phyloP scores from a whole-genome alignment of 2,113 vertebrate species.

The Morone chrysops region DNA sequence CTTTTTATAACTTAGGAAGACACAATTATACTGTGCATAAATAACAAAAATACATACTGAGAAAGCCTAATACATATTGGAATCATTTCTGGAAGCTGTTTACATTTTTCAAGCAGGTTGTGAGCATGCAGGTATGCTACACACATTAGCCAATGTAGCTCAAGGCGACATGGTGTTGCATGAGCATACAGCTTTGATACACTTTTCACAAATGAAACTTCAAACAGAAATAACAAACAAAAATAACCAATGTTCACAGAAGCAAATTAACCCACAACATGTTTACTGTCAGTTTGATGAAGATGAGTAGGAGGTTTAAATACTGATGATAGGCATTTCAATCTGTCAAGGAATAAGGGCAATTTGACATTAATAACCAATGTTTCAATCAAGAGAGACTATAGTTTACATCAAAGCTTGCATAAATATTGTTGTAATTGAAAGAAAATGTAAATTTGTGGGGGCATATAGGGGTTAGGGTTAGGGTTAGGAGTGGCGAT shows the following conservation, averaged over 20 bases:
- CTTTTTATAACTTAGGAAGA: conserved; percentile 13
- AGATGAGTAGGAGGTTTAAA: not conserved
- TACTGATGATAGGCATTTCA: not conserved
- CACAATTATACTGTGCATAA: not conserved
- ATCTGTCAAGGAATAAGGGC: not conserved
- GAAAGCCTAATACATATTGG: conserved; percentile 1
- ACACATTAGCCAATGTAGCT: conserved; percentile 14
- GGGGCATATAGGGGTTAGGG: no score
- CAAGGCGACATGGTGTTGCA: not conserved
- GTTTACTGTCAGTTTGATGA: not conserved
- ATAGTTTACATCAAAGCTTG: not conserved
- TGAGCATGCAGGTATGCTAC: not conserved
- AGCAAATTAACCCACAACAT: not conserved
- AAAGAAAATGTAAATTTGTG: no score
- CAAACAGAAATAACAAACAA: not conserved
- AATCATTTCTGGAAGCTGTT: conserved; percentile 25
- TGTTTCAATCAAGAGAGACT: not conserved
- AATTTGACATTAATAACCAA: not conserved
- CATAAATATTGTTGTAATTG: no score
- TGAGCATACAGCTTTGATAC: conserved; percentile 3
- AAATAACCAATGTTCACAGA: not conserved
- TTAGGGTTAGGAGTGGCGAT: not conserved
- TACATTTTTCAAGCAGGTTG: conserved; percentile 13
- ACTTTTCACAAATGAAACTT: not conserved
- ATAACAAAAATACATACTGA: not conserved